Evolutionary conservation across 2,888 invertebrate genomes (phyloP), one percentile per base, ranked within the genome.

Genomic region (Alviniconcha strummeri): DNA sequence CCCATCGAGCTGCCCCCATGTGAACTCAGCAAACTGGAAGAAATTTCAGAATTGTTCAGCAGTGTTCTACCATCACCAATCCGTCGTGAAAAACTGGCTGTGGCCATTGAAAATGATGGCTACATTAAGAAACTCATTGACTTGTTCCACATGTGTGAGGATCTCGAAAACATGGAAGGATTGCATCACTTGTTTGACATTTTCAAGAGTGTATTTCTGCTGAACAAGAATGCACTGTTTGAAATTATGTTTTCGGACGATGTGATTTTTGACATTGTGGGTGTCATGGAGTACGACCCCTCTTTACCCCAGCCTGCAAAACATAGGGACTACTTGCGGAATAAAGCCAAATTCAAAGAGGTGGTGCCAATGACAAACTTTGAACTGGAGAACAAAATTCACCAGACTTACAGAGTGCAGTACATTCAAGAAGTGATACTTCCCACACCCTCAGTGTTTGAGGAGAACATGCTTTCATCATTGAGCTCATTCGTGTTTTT

Each of bases 401-500:
- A 99, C 95, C 99, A 99, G 95, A 99, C 99, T 84, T 99, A 99
- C 95, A 96, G 99, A 94, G 99, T 99, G 92, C 99, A 99, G 95
- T 99, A 99, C 94, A 99, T 99, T 92, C 95, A 95, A 90, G 99
- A 99, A 95, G 98, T 99, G 91, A 99, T 99, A 91, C 95, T 99
- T 93, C 99, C 99, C 55, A 98, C 99, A 80, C 99, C 99, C 15
- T 98, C 98, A 89, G 97, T 99, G 91, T 99, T 99, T 94, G 99
- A 99, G 94, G 99, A 99, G 94, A 99, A 99, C 94, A 96, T 99
- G 96, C 95, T 99, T 88, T 98, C 98, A 92, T 98, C 98, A 86
- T 95, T 99, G 92, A 98, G 97, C 93, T 99, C 98, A 95, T 99
- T 99, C 95, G 98, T 99, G 94, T 99, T 98, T 95, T 99, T 99